Evolutionary conservation across 2,888 invertebrate species (phyloP), one percentile per base, ranked within the genome.

Genomic region (Epiblema foenella): DNA sequence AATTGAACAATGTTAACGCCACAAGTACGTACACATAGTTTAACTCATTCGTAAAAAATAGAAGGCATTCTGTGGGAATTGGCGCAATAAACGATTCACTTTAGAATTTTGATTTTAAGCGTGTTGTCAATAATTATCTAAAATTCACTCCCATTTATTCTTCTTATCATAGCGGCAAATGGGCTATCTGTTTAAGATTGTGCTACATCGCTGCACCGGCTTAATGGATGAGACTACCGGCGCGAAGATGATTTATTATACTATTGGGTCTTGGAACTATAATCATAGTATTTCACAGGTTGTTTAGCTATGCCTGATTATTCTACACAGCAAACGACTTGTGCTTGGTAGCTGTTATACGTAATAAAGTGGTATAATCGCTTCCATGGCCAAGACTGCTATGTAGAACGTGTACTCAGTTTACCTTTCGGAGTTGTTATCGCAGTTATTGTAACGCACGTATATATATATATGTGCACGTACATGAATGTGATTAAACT

Each of bases 121-220:
- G 33, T 24, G 46, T 11, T 62, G 57, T 20, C 20, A 51, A 56
- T 60, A 54, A 49, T 70, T 71, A 73, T 73, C 73, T 73, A 59
- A 4, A 15, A 42, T 11, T 5, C 39, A 66, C 68, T 76, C 62
- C 68, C 68, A 75, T 75, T 78, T 76, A 78, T 78, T 77, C 75
- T 69, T 76, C 74, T 80, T 83, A 81, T 82, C 80, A 76, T 75
- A 52, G 74, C 73, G 74, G 75, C 76, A 77, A 77, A 76, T 78
- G 73, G 73, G 77, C 78, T 82, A 81, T 79, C 79, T 74, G 60
- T 20, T 58, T 57, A 58, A 70, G 68, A 70, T 70, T 59, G 51
- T 64, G 20, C 59, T 71, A 62, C 56, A 56, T 67, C 60, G 42
- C 39, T 73, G 68, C 51, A 68, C 58, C 62, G 59, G 56, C 52